Evolutionary conservation across 2,888 invertebrate species (phyloP), one percentile per base, ranked within the genome.

Genomic region (Heliconius ismenius): DNA sequence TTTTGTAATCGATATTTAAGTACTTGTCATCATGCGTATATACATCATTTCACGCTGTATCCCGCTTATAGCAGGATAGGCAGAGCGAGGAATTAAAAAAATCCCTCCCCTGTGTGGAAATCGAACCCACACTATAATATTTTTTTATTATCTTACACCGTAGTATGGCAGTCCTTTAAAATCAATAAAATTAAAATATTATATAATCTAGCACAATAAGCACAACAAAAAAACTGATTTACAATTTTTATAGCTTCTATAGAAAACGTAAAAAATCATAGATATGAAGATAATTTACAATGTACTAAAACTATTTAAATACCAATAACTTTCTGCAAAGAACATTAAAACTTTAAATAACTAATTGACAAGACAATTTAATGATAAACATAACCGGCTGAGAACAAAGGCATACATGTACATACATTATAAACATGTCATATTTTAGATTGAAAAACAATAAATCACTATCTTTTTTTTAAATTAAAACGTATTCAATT

Each of bases 281-380:
- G n/a, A 58, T 58, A 58, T n/a, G n/a, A n/a, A 58, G 10, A 58
- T 58, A 58, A n/a, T 21, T 58, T 58, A 58, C 58, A 58, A n/a
- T n/a, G 58, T 58, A 58, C 58, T 58, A 58, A 58, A 58, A 58
- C 58, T n/a, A 58, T 58, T 58, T n/a, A 64, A 64, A 36, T 39
- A 65, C 6, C 39, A 24, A 32, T 65, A 65, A 65, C 6, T 10
- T 26, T n/a, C 28, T 39, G 13, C 15, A 11, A 24, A 13, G 11
- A 24, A 65, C 9, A 39, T 39, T 24, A 65, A 24, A 39, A 24
- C 13, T 13, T 39, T 65, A 39, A 65, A 65, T n/a, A 32, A 15
- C n/a, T 24, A 65, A 65, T 65, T 65, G n/a, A 65, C 65, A 36
- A 39, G n/a, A 24, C 39, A 36, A 65, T 65, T 65, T 39, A 65